Conservation (phyloP, 2,888 invertebrate species). For the Plebejus argus region DNA sequence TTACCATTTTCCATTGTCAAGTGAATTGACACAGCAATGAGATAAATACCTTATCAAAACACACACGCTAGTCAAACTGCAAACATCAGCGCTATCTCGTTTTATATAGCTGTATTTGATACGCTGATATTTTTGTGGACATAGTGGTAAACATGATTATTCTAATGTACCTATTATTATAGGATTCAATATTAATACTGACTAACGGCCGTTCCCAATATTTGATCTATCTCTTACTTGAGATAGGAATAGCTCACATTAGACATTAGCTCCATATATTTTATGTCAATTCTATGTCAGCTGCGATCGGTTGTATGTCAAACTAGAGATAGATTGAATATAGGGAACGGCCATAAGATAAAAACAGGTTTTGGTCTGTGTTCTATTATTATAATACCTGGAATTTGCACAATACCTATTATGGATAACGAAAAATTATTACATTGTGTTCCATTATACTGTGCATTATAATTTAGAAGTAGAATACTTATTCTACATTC, state of each 20-base stretch:
- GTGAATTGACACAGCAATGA: neutral
- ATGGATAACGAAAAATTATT: neutral
- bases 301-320: no score
- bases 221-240: no score
- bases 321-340: no score
- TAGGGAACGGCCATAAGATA: no score
- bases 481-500: no score
- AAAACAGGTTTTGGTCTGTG: neutral
- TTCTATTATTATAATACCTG: neutral
- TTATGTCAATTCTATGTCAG: no score
- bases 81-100: neutral
- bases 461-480: no score
- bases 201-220: no score
- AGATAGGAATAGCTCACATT: no score
- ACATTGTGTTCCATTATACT: no score
- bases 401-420: neutral
- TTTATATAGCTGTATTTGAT: neutral
- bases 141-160: neutral
- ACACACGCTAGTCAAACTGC: constrained; percentile 7
- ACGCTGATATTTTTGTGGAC: neutral
- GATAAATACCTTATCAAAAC: constrained; percentile 17
- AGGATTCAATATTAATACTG: neutral
- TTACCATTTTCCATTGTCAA: constrained; percentile 6
- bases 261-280: no score
- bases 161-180: constrained; percentile 12